Conservation (phyloP, 2,113 vertebrate species). For the Syngnathus scovelli region DNA sequence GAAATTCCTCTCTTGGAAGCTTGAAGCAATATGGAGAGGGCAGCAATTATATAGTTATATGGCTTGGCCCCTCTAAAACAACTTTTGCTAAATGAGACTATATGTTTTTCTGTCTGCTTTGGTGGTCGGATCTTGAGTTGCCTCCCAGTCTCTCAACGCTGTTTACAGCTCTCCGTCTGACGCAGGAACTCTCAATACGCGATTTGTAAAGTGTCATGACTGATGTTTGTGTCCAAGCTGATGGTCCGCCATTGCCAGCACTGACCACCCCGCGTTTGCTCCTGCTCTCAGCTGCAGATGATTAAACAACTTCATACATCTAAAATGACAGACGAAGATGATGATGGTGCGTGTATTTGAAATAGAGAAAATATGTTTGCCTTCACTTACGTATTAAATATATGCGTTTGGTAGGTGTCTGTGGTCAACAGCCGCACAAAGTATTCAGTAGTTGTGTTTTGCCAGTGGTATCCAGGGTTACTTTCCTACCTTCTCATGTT, state of each 20-base stretch:
- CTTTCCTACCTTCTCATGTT: constrained; percentile 11
- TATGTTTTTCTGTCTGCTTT: constrained; percentile 52
- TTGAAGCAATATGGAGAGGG: constrained; percentile 42
- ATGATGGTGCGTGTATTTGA: not conserved
- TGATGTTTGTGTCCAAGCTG: constrained; percentile 49
- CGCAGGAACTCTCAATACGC: constrained; percentile 27
- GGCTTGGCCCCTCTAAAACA: constrained; percentile 46
- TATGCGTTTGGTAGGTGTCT: not conserved
- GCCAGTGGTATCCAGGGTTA: constrained; percentile 13
- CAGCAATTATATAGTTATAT: constrained; percentile 50
- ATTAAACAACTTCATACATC: not conserved
- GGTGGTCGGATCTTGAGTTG: constrained; percentile 30
- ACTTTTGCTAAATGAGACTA: constrained; percentile 47
- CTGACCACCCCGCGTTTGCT: constrained; percentile 26
- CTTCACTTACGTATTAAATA: constrained; percentile 6
- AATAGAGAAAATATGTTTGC: not conserved
- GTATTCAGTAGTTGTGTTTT: constrained; percentile 3
- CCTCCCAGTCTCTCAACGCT: constrained; percentile 20
- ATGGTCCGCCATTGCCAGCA: constrained; percentile 37
- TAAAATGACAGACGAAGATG: not conserved
- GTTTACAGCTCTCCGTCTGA: constrained; percentile 44
- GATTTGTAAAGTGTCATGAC: constrained; percentile 44
- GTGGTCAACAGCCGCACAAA: not conserved
- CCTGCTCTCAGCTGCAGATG: constrained; percentile 11
- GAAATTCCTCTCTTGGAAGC: constrained; percentile 56